Evolutionary conservation across 2,888 invertebrate genomes (phyloP), one percentile per base, ranked within the genome.

Genomic region (Eupithecia inturbata): DNA sequence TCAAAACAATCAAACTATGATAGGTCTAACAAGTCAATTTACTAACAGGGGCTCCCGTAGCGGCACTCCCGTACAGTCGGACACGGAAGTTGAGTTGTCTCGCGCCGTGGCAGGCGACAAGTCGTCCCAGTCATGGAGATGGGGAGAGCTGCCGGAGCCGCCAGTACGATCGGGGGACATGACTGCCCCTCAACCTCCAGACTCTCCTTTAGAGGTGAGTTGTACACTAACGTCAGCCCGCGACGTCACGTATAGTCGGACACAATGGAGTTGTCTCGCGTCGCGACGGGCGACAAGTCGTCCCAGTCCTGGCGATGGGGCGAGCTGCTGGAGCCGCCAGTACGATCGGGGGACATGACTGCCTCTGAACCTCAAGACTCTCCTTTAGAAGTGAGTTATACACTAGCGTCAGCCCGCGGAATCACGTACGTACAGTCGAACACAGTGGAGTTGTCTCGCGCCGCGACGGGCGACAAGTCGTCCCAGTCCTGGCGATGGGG

Each of bases 231-330:
- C 26, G 12, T 26, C 57, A 45, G n/a, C n/a, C 45, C 9, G 45
- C n/a, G n/a, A 45, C 19, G 45, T 45, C 45, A 26, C 14, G 14
- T 60, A 60, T 16, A 60, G 14, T 26, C 26, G 14, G 62, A 5
- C 2, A 45, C 45, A 12, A 12, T 9, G 36, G 99, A 99, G 91
- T 93, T 96, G 84, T 96, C 95, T 76, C 94, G 88, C 72, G 86
- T 89, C 16, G 82, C 81, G n/a, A 85, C 80, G 33, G 92, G 90
- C 1, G 93, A 94, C 81, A 94, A 96, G 85, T 91, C 90, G 31
- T 95, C 93, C 73, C 97, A 97, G 86, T 97, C 97, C 73, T 98
- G 98, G 98, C 96, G 97, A 80, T 97, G 98, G 98, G 98, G 98
- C 28, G 98, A 98, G 88, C 92, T 98, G 80, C 98, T 98, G 0